Evolutionary conservation across 2,888 invertebrate genomes (phyloP).

Genomic region (Metalampra italica): DNA sequence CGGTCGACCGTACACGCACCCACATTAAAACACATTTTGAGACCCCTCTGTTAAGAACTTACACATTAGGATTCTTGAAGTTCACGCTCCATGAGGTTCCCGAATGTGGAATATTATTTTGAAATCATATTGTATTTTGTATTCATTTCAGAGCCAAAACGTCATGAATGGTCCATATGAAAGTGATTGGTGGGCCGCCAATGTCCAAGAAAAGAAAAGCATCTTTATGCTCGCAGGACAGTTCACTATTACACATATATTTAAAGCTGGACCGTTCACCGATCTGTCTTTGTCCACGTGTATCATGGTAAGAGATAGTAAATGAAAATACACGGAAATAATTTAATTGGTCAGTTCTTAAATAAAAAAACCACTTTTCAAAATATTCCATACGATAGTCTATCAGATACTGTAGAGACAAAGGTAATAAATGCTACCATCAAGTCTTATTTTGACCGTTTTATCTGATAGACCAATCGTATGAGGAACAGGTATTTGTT

Average conservation of each 20-base stretch:
- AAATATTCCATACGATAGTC: neutral
- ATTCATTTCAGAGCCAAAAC: constrained; percentile 38
- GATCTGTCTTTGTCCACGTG: constrained; percentile 57
- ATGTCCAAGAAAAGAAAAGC: constrained; percentile 31
- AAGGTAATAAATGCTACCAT: too few relatives aligned
- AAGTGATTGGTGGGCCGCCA: constrained; percentile 52
- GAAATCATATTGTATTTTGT: neutral
- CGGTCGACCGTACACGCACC: too few relatives aligned
- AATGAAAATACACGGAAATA: neutral
- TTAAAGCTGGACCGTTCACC: constrained; percentile 62
- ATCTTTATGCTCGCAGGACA: constrained; percentile 49
- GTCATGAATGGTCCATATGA: constrained; percentile 50
- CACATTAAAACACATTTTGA: too few relatives aligned
- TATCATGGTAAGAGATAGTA: constrained; percentile 27
- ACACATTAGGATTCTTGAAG: too few relatives aligned
- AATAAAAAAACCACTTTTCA: neutral
- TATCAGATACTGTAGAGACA: too few relatives aligned
- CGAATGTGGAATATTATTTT: too few relatives aligned
- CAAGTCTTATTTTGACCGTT: too few relatives aligned
- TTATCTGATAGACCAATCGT: too few relatives aligned
- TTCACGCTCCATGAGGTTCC: too few relatives aligned
- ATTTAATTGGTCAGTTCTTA: neutral
- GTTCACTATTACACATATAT: constrained; percentile 40
- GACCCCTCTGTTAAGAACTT: too few relatives aligned
- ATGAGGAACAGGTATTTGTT: too few relatives aligned